phyloP scores from a whole-genome alignment of 1,140 invertebrate genomes.

The Oedothorax gibbosus region DNA sequence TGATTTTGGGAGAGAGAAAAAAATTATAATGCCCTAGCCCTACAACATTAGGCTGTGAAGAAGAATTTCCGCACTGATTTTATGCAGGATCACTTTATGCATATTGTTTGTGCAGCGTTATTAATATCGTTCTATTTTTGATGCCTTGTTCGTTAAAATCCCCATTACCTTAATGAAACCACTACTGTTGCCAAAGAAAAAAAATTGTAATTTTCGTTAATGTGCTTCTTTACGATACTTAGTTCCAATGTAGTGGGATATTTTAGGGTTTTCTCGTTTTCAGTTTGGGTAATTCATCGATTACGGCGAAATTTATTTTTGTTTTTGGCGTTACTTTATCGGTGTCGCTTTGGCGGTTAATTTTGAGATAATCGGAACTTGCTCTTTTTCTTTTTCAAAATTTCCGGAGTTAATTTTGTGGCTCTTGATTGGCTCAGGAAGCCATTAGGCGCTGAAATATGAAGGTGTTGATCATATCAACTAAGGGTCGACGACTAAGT shows the following conservation, averaged over 20 bases:
- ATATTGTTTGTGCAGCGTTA: slow-evolving; percentile 41
- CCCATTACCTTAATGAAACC: slow-evolving; percentile 48
- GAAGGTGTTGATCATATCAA: slow-evolving; percentile 18
- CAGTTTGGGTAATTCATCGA: slow-evolving; percentile 19
- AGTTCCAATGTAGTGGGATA: slow-evolving; percentile 22
- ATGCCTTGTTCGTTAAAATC: slow-evolving; percentile 34
- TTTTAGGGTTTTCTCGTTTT: slow-evolving; percentile 23
- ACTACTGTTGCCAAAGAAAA: slow-evolving; percentile 29
- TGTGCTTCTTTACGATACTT: slow-evolving; percentile 19
- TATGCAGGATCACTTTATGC: slow-evolving; percentile 12
- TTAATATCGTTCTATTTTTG: slow-evolving; percentile 47
- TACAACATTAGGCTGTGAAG: slow-evolving; percentile 12
- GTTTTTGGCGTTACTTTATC: slow-evolving; percentile 9
- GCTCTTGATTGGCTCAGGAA: slow-evolving; percentile 15
- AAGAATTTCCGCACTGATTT: slow-evolving; percentile 19
- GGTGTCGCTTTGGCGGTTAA: slow-evolving; percentile 30
- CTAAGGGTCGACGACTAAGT: neutral
- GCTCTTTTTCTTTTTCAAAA: slow-evolving; percentile 18
- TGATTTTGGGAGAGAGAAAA: too few relatives aligned
- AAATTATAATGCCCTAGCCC: too few relatives aligned
- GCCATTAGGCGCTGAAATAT: neutral
- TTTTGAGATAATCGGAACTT: slow-evolving; percentile 9
- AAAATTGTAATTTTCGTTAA: slow-evolving; percentile 39
- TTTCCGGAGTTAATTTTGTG: slow-evolving; percentile 22
- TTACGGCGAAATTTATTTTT: slow-evolving; percentile 12